These are phyloP conservation scores for Calycopis cecrops DNA, from an alignment of 1,140 invertebrate genomes.

Conservation along the genomic window DNA sequence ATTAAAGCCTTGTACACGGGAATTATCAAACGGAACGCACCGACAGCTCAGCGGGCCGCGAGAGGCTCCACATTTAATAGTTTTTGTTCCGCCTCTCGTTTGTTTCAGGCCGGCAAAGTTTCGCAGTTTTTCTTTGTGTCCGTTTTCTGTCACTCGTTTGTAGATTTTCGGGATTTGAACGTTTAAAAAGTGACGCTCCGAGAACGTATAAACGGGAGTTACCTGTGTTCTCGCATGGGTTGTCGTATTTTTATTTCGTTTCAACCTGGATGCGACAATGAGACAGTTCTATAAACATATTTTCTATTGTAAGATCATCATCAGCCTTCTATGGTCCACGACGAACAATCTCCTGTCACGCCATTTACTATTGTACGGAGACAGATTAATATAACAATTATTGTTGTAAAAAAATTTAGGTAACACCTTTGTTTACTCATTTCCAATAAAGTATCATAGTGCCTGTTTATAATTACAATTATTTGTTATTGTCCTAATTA, in stretches of 20 bases:
- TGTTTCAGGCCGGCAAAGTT: conserved; percentile 52
- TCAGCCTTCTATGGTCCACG: no score
- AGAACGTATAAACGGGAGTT: conserved; percentile 3
- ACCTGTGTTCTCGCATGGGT: not conserved
- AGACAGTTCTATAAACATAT: no score
- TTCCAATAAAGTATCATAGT: no score
- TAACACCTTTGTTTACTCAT: no score
- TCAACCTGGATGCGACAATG: not conserved
- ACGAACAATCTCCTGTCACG: no score
- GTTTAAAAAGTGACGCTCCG: conserved; percentile 8
- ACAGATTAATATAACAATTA: no score
- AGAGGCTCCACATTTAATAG: conserved; percentile 63
- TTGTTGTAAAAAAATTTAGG: no score
- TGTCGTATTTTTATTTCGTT: not conserved
- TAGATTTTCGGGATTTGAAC: conserved; percentile 5
- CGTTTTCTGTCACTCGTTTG: conserved; percentile 34
- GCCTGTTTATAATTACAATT: no score
- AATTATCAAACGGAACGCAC: conserved; percentile 71
- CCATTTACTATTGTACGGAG: no score
- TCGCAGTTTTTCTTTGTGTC: conserved; percentile 42
- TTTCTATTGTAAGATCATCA: no score
- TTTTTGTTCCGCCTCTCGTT: conserved; percentile 61
- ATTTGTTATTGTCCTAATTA: no score
- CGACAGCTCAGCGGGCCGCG: conserved; percentile 61
- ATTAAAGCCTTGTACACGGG: conserved; percentile 63